Conservation (phyloP, 2,113 vertebrate genomes). For the Naja naja region DNA sequence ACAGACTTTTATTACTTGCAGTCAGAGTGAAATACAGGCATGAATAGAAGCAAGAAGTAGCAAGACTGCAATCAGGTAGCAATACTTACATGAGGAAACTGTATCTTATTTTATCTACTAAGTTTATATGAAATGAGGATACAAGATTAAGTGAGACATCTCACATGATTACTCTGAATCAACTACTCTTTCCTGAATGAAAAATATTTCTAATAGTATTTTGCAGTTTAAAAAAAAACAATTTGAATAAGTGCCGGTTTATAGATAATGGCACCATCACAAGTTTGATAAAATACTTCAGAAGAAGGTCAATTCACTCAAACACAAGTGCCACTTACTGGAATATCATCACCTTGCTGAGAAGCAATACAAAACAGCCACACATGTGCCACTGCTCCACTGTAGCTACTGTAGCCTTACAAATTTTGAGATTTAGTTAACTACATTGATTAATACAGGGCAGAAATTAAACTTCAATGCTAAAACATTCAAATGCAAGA, state of each 20-base stretch:
- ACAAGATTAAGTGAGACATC: background rate
- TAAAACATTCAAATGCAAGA: constrained; percentile 40
- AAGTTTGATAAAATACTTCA: background rate
- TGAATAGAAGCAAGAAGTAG: background rate
- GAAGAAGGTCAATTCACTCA: background rate
- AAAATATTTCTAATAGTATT: background rate
- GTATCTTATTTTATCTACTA: background rate
- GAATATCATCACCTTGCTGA: background rate
- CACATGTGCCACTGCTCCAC: constrained; percentile 30
- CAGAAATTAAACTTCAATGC: constrained; percentile 46
- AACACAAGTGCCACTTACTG: background rate
- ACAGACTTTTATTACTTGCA: background rate
- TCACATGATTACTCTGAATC: background rate
- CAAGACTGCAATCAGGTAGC: background rate
- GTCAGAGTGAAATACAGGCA: background rate
- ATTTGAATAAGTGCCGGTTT: background rate
- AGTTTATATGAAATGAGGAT: background rate
- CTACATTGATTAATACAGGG: constrained; percentile 6
- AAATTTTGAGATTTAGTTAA: constrained; percentile 45
- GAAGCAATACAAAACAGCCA: background rate
- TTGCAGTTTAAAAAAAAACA: background rate
- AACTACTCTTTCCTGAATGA: background rate
- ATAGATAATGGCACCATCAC: background rate
- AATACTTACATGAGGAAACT: background rate
- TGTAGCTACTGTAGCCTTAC: constrained; percentile 5